Evolutionary conservation across 2,888 invertebrate species (phyloP), one percentile per base, ranked within the genome.

Genomic region (Tribolium freemani): DNA sequence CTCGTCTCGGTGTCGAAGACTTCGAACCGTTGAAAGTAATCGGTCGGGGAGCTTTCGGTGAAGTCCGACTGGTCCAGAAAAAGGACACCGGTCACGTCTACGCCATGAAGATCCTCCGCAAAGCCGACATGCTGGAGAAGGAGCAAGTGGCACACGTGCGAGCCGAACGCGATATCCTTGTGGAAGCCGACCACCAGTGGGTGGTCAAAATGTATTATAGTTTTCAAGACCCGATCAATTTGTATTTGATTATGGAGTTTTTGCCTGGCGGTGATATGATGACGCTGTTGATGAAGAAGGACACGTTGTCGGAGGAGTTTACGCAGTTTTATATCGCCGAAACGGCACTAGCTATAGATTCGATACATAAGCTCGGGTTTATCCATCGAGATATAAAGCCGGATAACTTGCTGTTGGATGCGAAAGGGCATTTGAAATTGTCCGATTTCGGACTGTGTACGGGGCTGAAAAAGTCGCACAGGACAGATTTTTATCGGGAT

Each of bases 201-300:
- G 99, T 99, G 76, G 99, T 99, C 74, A 99, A 98, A 89, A 99
- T 99, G 99, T 99, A 97, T 89, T 99, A 99, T 91, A 81, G 76
- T 74, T 81, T 79, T 76, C 93, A 99, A 90, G 99, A 99, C 88
- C 95, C 97, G 54, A 94, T 97, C 86, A 99, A 99, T 89, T 90
- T 99, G 77, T 99, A 99, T 90, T 92, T 99, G 83, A 99, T 99
- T 84, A 99, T 99, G 99, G 99, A 99, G 89, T 99, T 99, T 88
- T 90, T 99, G 80, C 99, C 99, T 21, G 99, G 99, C 78, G 99
- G 98, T 78, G 99, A 99, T 87, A 98, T 99, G 98, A 99, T 99
- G 99, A 99, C 99, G 50, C 90, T 99, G 72, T 91, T 99, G 72
- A 99, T 99, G 97, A 99, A 99, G 89, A 98, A 98, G 86, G 99